Conservation (phyloP, 2,113 vertebrate species). For the Kobus ellipsiprymnus region DNA sequence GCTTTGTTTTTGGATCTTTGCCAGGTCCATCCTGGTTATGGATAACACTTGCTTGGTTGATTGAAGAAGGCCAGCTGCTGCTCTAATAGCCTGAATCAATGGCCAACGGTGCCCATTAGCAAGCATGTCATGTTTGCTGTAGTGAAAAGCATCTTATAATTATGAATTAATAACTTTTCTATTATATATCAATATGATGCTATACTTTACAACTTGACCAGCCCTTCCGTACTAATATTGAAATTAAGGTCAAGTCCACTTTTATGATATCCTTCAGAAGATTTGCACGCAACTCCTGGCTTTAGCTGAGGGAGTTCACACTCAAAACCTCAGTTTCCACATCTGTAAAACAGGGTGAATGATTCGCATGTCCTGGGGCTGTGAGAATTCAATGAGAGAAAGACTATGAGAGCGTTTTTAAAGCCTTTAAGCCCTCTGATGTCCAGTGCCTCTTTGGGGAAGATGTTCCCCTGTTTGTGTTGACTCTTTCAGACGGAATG, state of each 20-base stretch:
- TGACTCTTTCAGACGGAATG: background rate
- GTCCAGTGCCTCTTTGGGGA: background rate
- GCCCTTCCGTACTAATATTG: background rate
- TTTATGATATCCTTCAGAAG: background rate
- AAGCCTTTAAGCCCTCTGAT: background rate
- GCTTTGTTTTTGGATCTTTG: conserved; percentile 63
- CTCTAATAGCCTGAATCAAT: conserved; percentile 71
- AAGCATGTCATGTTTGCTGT: conserved; percentile 43
- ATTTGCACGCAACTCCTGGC: background rate
- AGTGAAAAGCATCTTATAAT: conserved; percentile 28
- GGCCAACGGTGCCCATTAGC: conserved; percentile 66
- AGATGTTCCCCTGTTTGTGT: background rate
- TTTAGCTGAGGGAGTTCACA: background rate
- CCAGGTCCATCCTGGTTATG: conserved; percentile 62
- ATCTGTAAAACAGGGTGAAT: background rate
- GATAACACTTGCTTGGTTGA: conserved; percentile 64
- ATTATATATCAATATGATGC: background rate
- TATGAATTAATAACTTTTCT: conserved; percentile 23
- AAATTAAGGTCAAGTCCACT: background rate
- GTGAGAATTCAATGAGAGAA: conserved; percentile 27
- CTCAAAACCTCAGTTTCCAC: background rate
- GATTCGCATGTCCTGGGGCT: background rate
- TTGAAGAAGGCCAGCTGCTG: conserved; percentile 75
- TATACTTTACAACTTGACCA: background rate
- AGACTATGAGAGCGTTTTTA: background rate